phyloP scores from a whole-genome alignment of 23 tunicate species.

The Trididemnum nubilum region DNA sequence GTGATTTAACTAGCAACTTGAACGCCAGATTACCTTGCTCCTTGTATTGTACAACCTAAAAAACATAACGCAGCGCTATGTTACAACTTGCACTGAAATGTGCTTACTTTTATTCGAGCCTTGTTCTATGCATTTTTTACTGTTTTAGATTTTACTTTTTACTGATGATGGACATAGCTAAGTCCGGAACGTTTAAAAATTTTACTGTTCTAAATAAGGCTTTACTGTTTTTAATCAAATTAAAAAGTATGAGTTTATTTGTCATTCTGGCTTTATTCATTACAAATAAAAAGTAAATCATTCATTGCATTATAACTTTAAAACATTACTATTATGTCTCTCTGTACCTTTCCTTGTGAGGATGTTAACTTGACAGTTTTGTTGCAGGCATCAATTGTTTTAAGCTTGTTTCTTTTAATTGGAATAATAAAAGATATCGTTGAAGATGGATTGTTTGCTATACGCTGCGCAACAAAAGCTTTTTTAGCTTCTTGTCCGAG shows the following conservation, averaged over 20 bases:
- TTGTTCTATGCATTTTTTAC: no score
- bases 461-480: not conserved
- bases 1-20: not conserved
- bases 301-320: no score
- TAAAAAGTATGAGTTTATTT: no score
- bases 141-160: no score
- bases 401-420: not conserved
- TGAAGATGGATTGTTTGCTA: not conserved
- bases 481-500: not conserved
- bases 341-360: constrained; percentile 6
- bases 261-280: no score
- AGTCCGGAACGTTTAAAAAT: no score
- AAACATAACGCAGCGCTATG: not conserved
- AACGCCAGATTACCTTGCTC: constrained; percentile 2
- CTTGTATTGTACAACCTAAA: not conserved
- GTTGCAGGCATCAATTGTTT: constrained; percentile 10
- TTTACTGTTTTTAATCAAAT: no score
- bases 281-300: no score
- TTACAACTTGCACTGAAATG: no score
- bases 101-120: no score
- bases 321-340: not conserved
- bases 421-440: not conserved
- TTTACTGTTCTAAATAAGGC: no score
- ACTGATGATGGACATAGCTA: no score
- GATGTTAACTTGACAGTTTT: constrained; percentile 5